phyloP scores from a whole-genome alignment of 53 echinoderm and acorn worm genomes.

The Luidia sarsii region DNA sequence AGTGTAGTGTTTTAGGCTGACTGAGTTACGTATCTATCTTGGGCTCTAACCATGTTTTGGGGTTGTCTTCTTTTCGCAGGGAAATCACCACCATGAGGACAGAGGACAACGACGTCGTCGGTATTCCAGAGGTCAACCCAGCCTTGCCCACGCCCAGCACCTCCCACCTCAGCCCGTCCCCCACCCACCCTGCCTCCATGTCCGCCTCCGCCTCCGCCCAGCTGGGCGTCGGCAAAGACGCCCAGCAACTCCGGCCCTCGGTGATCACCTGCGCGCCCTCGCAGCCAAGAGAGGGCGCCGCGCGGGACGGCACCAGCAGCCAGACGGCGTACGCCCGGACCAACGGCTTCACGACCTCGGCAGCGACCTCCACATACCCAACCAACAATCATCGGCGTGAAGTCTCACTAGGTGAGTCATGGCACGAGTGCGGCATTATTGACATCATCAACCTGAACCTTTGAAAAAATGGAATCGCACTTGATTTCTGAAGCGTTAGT shows the following conservation, averaged over 20 bases:
- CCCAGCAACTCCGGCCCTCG: conserved; percentile 75
- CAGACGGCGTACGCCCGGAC: conserved; percentile 5
- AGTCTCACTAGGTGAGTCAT: conserved; percentile 35
- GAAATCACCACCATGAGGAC: conserved; percentile 77
- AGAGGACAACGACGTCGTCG: conserved; percentile 80
- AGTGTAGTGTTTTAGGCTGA: too few species aligned
- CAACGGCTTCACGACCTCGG: conserved; percentile 30
- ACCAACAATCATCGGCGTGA: conserved; percentile 39
- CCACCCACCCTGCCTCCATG: conserved; percentile 29
- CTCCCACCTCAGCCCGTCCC: conserved; percentile 70
- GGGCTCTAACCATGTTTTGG: neutral
- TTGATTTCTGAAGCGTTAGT: too few species aligned
- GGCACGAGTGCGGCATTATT: too few species aligned
- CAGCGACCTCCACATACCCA: neutral
- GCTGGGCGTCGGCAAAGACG: conserved; percentile 10
- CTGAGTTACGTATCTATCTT: too few species aligned
- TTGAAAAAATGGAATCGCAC: too few species aligned
- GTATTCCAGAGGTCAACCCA: conserved; percentile 88
- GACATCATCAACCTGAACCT: too few species aligned
- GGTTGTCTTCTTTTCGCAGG: conserved; percentile 41
- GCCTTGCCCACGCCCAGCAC: conserved; percentile 84
- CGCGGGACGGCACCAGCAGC: conserved; percentile 23
- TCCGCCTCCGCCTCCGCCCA: neutral
- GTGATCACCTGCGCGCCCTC: conserved; percentile 86
- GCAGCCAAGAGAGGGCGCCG: conserved; percentile 49